Conservation (phyloP, 2,113 vertebrate species). For the Bufo gargarizans region DNA sequence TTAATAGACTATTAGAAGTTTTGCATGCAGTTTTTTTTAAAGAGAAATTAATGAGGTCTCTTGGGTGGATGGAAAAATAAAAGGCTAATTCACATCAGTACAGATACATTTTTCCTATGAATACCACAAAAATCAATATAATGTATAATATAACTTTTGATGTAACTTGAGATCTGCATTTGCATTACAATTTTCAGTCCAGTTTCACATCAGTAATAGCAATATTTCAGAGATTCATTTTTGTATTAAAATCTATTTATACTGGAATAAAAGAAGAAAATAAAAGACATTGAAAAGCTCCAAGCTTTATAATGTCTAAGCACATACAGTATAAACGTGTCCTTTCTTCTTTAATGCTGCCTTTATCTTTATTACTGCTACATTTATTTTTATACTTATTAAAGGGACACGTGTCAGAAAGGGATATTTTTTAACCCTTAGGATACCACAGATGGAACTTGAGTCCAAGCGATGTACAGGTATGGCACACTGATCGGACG, state of each 20-base stretch:
- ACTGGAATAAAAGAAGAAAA: neutral
- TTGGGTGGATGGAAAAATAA: constrained; percentile 27
- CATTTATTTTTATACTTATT: too few species aligned
- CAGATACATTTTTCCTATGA: constrained; percentile 1
- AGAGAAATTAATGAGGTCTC: constrained; percentile 41
- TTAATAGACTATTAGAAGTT: constrained; percentile 18
- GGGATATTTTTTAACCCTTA: too few species aligned
- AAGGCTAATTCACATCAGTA: constrained; percentile 1
- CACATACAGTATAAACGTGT: neutral
- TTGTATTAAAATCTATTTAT: neutral
- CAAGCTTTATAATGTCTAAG: neutral
- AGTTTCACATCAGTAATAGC: neutral
- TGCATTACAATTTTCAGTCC: neutral
- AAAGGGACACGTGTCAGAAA: too few species aligned
- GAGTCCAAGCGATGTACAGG: too few species aligned
- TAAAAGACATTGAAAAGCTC: neutral
- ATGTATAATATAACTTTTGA: neutral
- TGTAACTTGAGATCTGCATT: neutral
- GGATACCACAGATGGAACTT: too few species aligned
- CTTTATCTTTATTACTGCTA: neutral
- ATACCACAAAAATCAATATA: neutral
- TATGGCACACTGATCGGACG: too few species aligned
- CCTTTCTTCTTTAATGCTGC: neutral
- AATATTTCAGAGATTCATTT: neutral
- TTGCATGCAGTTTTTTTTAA: neutral